Evolutionary conservation across 92 coral and sea anemone genomes (phyloP).

Genomic region (Bergia puertoricense): DNA sequence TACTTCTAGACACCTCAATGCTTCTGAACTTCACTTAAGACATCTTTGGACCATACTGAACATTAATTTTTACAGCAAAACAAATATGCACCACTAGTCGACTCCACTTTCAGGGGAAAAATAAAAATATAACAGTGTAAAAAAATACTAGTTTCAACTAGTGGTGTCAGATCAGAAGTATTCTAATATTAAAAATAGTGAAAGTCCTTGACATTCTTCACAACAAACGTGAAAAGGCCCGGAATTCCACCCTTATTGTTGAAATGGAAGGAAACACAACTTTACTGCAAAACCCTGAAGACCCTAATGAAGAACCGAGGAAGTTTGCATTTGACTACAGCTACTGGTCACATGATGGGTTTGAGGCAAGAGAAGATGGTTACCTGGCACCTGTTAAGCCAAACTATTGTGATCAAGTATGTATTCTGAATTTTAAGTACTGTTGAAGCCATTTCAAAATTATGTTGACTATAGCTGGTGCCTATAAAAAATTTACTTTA

Average conservation of each 20-base stretch:
- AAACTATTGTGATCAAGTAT: conserved; percentile 92
- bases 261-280: conserved; percentile 83
- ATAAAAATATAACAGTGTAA: too few species aligned
- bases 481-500: too few species aligned
- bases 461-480: too few species aligned
- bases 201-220: conserved; percentile 71
- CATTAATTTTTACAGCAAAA: too few species aligned
- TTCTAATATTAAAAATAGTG: not conserved
- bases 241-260: conserved; percentile 85
- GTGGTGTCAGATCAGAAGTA: not conserved
- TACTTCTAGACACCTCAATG: too few species aligned
- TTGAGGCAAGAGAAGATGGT: conserved; percentile 78
- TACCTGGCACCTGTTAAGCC: conserved; percentile 66
- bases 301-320: conserved; percentile 79
- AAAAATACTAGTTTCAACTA: not conserved
- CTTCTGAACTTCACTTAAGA: too few species aligned
- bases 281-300: conserved; percentile 75
- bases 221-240: conserved; percentile 95
- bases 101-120: too few species aligned
- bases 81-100: too few species aligned
- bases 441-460: too few species aligned
- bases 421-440: not conserved
- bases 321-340: conserved; percentile 94
- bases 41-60: too few species aligned
- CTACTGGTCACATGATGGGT: conserved; percentile 98